Conservation (phyloP, 1,140 invertebrate genomes). For the Pomacea maculata region DNA sequence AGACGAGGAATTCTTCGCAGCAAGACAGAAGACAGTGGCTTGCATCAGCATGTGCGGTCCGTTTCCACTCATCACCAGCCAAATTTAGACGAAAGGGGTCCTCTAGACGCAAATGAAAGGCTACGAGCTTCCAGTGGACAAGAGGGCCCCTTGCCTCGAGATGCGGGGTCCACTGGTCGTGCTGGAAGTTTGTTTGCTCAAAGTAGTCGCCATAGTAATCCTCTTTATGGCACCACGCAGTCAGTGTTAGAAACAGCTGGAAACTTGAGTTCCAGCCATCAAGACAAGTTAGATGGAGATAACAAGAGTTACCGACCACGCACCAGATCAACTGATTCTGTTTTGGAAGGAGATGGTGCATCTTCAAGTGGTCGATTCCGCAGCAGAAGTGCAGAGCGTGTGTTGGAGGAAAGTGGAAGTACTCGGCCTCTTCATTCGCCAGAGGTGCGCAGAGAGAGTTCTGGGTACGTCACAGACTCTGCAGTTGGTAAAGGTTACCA, state of each 20-base stretch:
- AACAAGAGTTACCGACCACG: conserved; percentile 23
- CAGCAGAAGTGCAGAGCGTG: conserved; percentile 39
- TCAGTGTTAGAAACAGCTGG: not conserved
- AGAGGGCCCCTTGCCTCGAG: conserved; percentile 34
- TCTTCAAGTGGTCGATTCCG: conserved; percentile 13
- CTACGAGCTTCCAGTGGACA: conserved; percentile 28
- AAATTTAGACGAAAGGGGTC: conserved; percentile 54
- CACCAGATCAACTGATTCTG: conserved; percentile 45
- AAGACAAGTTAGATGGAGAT: not conserved
- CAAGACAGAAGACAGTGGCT: conserved; percentile 16
- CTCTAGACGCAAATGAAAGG: conserved; percentile 33
- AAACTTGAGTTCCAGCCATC: not conserved
- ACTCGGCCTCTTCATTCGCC: not conserved
- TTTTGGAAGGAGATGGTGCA: conserved; percentile 34
- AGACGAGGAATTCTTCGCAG: conserved; percentile 20
- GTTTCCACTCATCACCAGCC: conserved; percentile 7
- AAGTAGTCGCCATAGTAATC: not conserved
- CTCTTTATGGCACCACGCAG: not conserved
- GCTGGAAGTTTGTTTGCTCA: not conserved
- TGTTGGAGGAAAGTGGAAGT: conserved; percentile 23
- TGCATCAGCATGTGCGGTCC: conserved; percentile 18
- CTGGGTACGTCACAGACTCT: conserved; percentile 31
- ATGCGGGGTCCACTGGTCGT: conserved; percentile 28
- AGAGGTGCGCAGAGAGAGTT: not conserved
- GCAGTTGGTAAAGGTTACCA: not conserved